Evolutionary conservation across 2,797 vertebrate genomes (phyloP), one percentile per base, ranked within the genome.

Genomic region (Melanotaenia pygmaea): DNA sequence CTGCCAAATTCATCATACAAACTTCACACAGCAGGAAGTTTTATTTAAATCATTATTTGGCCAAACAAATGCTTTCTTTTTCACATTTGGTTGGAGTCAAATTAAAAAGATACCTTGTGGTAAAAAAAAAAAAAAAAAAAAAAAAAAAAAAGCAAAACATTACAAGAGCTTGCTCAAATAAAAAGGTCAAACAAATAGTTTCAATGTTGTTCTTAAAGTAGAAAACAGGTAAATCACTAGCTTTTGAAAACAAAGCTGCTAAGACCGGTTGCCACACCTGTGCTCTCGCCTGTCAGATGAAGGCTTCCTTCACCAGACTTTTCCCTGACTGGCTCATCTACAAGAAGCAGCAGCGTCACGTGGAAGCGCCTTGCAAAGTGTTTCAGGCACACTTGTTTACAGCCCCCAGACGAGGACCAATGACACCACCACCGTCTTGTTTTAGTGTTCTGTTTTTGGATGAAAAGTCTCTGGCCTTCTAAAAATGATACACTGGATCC

Each of bases 1-100:
- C 82, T 90, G 89, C 92, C 92, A 94, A 91, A 91, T 92, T 92
- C 77, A 91, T 87, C 77, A 88, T 71, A 83, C 83, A 86, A 88
- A 82, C 66, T 87, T 12, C 72, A 85, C 80, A 88, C 82, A 88
- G 69, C 5, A 58, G 79, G 79, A 69, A 45, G 6, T n/a, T 59
- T 70, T 82, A 81, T 90, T 54, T 35, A 77, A 83, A 84, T 88
- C 76, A 76, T 86, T 67, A 82, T 86, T 93, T 90, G 89, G 81
- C 74, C 72, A 90, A 91, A 85, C 80, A 80, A 74, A 76, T 32
- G 34, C 30, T 70, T 76, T 54, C 51, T 77, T 79, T 78, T 85
- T 88, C 89, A 91, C 81, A 90, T 86, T 84, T 81, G 67, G 69
- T 88, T 88, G 72, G 71, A 83, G 72, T 86, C 60, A 77, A 88